A percentile compares a stretch with the other conserved stretches of the same genome.
These are phyloP conservation scores for Perca schrenkii DNA, from an alignment of 2,113 vertebrate genomes.

Conservation along the genomic window DNA sequence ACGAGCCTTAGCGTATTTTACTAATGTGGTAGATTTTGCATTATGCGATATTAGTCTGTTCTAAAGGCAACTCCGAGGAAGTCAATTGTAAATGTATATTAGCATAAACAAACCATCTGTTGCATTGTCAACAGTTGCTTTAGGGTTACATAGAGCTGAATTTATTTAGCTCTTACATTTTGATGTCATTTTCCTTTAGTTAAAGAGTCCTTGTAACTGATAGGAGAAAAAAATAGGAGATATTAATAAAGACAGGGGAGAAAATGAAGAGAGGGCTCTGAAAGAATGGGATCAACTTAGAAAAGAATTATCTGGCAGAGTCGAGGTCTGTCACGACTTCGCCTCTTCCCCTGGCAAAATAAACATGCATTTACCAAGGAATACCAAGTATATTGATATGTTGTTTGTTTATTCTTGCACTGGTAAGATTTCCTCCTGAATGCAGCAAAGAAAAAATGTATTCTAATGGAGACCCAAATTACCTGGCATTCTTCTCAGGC, in stretches of 20 bases:
- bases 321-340: background rate
- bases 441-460: background rate
- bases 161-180: background rate
- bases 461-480: constrained; percentile 3
- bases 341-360: constrained; percentile 8
- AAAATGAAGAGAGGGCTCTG: constrained; percentile 31
- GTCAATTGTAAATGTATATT: background rate
- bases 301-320: constrained; percentile 22
- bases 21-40: background rate
- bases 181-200: background rate
- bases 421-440: background rate
- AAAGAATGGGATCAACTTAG: constrained; percentile 54
- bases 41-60: background rate
- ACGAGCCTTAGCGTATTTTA: too few relatives aligned
- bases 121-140: background rate
- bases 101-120: background rate
- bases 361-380: background rate
- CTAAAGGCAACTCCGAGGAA: background rate
- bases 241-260: constrained; percentile 15
- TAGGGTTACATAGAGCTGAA: background rate
- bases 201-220: constrained; percentile 16
- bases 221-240: background rate
- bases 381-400: too few relatives aligned
- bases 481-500: background rate
- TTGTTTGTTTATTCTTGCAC: background rate